Percentiles rank a stretch among this genome's conserved stretches.
phyloP scores from a whole-genome alignment of 1,140 invertebrate genomes.

The Magallana angulata region DNA sequence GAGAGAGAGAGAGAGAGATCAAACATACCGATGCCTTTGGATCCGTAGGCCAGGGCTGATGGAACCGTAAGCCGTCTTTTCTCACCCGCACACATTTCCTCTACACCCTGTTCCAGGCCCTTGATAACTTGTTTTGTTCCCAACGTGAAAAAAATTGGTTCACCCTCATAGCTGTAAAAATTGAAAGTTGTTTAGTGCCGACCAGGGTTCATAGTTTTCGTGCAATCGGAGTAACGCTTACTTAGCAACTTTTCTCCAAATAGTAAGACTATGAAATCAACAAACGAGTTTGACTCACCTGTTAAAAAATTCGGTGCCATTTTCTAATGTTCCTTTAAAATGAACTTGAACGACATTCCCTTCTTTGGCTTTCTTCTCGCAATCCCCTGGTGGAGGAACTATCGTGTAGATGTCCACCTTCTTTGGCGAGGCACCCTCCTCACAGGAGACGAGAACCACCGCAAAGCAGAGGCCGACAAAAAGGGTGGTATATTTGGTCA shows the following conservation, averaged over 20 bases:
- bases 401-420: slow-evolving; percentile 39
- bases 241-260: too few species aligned
- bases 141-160: slow-evolving; percentile 91
- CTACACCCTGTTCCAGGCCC: slow-evolving; percentile 95
- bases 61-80: slow-evolving; percentile 93
- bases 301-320: slow-evolving; percentile 20
- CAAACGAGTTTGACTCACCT: slow-evolving; percentile 11
- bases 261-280: too few species aligned
- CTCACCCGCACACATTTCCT: slow-evolving; percentile 95
- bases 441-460: background rate
- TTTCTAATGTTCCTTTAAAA: slow-evolving; percentile 35
- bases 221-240: too few species aligned
- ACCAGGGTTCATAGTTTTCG: too few species aligned
- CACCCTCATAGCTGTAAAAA: slow-evolving; percentile 83
- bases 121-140: slow-evolving; percentile 58
- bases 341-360: slow-evolving; percentile 32
- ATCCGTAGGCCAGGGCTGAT: slow-evolving; percentile 92
- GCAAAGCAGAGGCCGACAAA: background rate
- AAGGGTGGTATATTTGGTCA: background rate
- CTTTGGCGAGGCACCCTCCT: background rate
- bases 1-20: background rate
- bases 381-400: background rate
- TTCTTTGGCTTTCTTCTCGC: slow-evolving; percentile 10
- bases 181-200: too few species aligned
- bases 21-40: slow-evolving; percentile 75